phyloP scores from a whole-genome alignment of 2,888 invertebrate species.

The Latrodectus hesperus region DNA sequence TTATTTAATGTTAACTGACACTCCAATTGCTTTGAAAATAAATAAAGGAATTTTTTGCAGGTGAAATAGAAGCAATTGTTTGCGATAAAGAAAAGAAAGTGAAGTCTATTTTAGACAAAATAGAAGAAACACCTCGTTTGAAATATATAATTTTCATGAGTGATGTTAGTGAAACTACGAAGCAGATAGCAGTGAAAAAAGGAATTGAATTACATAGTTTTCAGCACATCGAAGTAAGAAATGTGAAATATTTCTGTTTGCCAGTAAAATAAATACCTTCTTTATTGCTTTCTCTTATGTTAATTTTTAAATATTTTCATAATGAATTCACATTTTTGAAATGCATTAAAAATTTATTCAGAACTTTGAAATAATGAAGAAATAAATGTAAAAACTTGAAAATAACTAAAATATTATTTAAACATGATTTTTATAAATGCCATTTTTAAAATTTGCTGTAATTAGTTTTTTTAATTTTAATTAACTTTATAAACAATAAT shows the following conservation, averaged over 20 bases:
- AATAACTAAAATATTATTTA: no score
- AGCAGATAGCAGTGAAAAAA: constrained; percentile 86
- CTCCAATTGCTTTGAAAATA: no score
- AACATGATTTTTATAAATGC: no score
- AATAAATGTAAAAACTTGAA: no score
- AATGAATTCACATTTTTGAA: neutral
- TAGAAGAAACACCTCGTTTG: constrained; percentile 82
- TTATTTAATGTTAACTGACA: no score
- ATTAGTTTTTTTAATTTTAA: no score
- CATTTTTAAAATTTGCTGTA: no score
- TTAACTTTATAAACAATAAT: no score
- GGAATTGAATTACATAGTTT: constrained; percentile 88
- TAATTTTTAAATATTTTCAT: neutral
- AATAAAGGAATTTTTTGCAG: constrained; percentile 2
- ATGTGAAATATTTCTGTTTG: neutral
- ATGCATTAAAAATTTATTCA: neutral
- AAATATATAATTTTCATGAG: constrained; percentile 88
- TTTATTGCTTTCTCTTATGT: neutral
- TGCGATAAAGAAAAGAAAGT: constrained; percentile 94
- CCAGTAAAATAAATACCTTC: neutral
- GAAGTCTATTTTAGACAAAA: constrained; percentile 87
- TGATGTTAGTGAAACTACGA: constrained; percentile 85
- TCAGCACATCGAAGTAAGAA: constrained; percentile 83
- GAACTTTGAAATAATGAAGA: no score
- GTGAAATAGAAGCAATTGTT: constrained; percentile 81